Evolutionary conservation across 2,888 invertebrate species (phyloP), one percentile per base, ranked within the genome.

Genomic region (Habrosyne pyritoides): DNA sequence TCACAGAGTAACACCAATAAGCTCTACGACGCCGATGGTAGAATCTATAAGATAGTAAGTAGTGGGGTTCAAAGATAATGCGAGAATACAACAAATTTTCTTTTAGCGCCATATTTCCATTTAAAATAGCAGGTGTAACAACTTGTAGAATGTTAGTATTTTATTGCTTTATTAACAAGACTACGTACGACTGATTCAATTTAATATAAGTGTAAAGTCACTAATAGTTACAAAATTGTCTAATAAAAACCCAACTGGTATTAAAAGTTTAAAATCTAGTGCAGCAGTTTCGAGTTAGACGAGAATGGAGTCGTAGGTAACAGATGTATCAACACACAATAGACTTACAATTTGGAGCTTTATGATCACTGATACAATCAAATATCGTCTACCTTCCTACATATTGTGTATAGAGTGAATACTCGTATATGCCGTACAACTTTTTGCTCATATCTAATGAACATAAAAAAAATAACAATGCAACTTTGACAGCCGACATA

Each of bases 401-500:
- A 42, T 42, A 8, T 12, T n/a, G 14, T 42, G 14, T 18, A 18
- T 18, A 7, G 14, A 18, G 14, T 42, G 18, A n/a, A 18, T n/a
- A 4, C n/a, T n/a, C n/a, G 4, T 42, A 6, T 18, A 8, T 8
- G 36, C 36, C 36, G n/a, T n/a, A n/a, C n/a, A n/a, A 42, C 42
- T 42, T 42, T 42, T 42, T 42, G 42, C 2, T 42, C 8, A 42
- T 42, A 18, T 42, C 8, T 42, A 42, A 42, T 42, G 42, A 42
- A 53, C 52, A 26, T 54, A 48, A 28, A 55, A 47, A 53, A 42
- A 33, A 60, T 52, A 59, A 59, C 60, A 63, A 59, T 59, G 53
- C 24, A 55, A 56, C 57, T 59, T 57, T 55, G 55, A 57, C 61
- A 61, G 53, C 53, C 53, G 55, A 55, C 58, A 54, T 49, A 54